Evolutionary conservation across 2,888 invertebrate species (phyloP).

Genomic region (Aleiodes testaceus): DNA sequence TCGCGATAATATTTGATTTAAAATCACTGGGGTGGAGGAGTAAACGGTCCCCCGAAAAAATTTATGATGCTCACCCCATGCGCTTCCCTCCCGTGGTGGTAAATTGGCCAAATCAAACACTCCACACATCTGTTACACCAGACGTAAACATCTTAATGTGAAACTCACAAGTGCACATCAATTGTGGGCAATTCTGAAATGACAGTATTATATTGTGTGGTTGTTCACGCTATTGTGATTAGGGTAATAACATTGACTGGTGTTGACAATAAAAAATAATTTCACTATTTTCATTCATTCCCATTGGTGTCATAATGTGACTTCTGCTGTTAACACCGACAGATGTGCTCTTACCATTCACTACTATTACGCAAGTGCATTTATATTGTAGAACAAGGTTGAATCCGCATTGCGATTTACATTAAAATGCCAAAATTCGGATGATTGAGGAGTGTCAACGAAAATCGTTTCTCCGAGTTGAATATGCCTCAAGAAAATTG

Average conservation of each 20-base stretch:
- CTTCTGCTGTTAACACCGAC: not conserved
- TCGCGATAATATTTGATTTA: constrained; percentile 11
- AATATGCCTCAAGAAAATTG: constrained; percentile 4
- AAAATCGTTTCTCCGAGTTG: not conserved
- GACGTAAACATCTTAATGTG: constrained; percentile 31
- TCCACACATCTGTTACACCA: constrained; percentile 55
- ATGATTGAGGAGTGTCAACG: not conserved
- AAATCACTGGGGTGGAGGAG: constrained; percentile 13
- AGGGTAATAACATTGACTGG: constrained; percentile 32
- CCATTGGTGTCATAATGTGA: constrained; percentile 41
- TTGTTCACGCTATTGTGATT: constrained; percentile 20
- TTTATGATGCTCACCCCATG: constrained; percentile 12
- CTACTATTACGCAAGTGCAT: constrained; percentile 6
- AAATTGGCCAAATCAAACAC: constrained; percentile 61
- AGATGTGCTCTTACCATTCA: constrained; percentile 5
- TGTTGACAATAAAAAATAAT: constrained; percentile 56
- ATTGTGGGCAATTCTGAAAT: not conserved
- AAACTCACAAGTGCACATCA: constrained; percentile 34
- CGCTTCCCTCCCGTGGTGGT: constrained; percentile 58
- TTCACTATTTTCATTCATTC: constrained; percentile 48
- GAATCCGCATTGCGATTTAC: constrained; percentile 9
- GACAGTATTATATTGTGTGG: not conserved
- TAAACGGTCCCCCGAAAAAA: constrained; percentile 15
- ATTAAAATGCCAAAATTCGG: not conserved
- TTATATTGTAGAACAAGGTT: not conserved